Conservation (phyloP, 1,140 invertebrate species). For the Oryctes rhinoceros region DNA sequence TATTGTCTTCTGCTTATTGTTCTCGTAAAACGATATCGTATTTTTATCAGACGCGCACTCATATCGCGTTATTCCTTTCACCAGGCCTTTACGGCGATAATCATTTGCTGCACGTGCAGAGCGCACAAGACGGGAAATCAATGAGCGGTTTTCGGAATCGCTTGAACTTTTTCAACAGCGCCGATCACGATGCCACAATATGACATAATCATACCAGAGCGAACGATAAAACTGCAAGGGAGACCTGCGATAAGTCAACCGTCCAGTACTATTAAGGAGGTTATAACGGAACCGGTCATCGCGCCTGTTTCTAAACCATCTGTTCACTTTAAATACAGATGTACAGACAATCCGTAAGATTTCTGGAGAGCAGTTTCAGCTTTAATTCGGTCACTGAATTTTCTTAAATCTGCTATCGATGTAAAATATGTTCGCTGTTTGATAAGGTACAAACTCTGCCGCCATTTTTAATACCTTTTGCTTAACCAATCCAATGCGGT, state of each 20-base stretch:
- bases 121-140: slow-evolving; percentile 2
- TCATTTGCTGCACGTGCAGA: neutral
- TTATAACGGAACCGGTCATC: slow-evolving; percentile 17
- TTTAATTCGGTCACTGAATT: too few relatives aligned
- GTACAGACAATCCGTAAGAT: neutral
- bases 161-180: neutral
- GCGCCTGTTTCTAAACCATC: slow-evolving; percentile 2
- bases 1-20: neutral
- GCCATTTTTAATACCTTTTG: too few relatives aligned
- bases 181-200: neutral
- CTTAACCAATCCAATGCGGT: too few relatives aligned
- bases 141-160: slow-evolving; percentile 7
- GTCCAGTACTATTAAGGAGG: slow-evolving; percentile 3
- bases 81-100: neutral
- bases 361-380: neutral
- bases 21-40: neutral
- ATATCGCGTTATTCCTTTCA: neutral
- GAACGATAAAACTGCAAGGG: slow-evolving; percentile 1
- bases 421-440: too few relatives aligned
- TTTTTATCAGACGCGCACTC: neutral
- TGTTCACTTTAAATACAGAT: slow-evolving; percentile 6
- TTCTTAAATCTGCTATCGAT: too few relatives aligned
- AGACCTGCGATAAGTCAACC: slow-evolving; percentile 3
- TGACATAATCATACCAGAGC: slow-evolving; percentile 10
- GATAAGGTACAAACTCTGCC: too few relatives aligned